Base-by-base conservation (phyloP, 2,113 vertebrate genomes). In the Hipposideros armiger region DNA sequence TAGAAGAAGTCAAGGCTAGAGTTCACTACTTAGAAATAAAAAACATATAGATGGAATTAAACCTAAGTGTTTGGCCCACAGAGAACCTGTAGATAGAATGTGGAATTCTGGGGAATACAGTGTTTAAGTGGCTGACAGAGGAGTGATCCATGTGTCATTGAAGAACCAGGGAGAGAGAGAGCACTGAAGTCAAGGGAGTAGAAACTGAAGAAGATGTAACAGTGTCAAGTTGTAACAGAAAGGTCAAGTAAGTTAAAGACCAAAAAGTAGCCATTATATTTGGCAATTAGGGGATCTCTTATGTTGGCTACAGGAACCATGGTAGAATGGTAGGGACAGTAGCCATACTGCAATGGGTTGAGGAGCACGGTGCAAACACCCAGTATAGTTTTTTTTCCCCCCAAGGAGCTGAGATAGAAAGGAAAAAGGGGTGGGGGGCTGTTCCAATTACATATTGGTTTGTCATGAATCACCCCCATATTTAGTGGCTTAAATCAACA, bases 41-140 rank as follows among this genome's bases (percentile, higher is more conserved):
- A 94, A 90, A 26, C 56, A 30, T 95, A 16, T 70, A 91, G 70
- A 73, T 84, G 80, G 50, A 93, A 83, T 69, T 80, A 86, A 93
- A 15, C 56, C 73, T 77, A 81, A 84, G 47, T 82, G n/a, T 91
- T 85, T 86, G 82, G 69, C 30, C 28, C 50, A 56, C 40, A 73
- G 94, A 82, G 67, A 93, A 64, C 17, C 62, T 91, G 45, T 52
- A 67, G 72, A 84, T 66, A 87, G 69, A 94, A 95, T 36, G 22
- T 93, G 11, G 94, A 91, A 81, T 85, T 92, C 72, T 90, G 52
- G 80, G 69, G 73, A 86, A 56, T 62, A 86, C 5, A 54, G 17
- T 80, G 4, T 69, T 94, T 90, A 92, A 87, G 64, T 74, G 62
- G 3, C 78, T 95, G 67, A 93, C 72, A 81, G 62, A 83, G 24